Evolutionary conservation across 2,113 vertebrate species (phyloP), one percentile per base, ranked within the genome.

Genomic region (Oreotragus oreotragus): DNA sequence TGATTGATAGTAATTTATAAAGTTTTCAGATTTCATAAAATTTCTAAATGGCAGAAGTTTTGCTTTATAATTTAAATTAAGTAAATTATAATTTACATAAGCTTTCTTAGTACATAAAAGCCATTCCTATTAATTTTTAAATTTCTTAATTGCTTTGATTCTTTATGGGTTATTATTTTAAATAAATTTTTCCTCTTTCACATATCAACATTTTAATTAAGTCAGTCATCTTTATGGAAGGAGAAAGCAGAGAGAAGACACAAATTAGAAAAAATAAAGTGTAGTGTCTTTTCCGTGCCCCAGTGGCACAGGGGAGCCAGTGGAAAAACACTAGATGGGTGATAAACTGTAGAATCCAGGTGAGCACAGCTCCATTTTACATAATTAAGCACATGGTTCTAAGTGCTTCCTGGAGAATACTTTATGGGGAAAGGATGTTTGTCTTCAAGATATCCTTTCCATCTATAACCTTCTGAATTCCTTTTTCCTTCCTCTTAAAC

Each of bases 131-230:
- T 91, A 91, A 81, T 92, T 92, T 96, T 87, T 91, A 88, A 87
- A 83, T 84, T 57, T 79, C 70, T 94, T 91, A 64, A 76, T 23
- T 81, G 2, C 16, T 94, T 86, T 90, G 45, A 95, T 84, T 97
- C 43, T 92, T 93, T 79, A 64, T 76, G 27, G 23, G 27, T 66
- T 93, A 28, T 79, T 53, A 84, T 92, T 86, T 84, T 94, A 76
- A 95, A 94, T 45, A 96, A 66, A 81, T 36, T 57, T 96, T 92
- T 81, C 84, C 15, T 80, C 45, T 96, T 96, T 87, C 84, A 73
- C 27, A 51, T 43, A 73, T 86, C 7, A 89, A 53, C 30, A 84
- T 23, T 64, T 79, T 62, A 66, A 90, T 60, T 94, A 80, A 86
- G 21, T 66, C 70, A 79, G 25, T 36, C 36, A 85, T 88, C 49